Base-by-base conservation (phyloP, 2,113 vertebrate species). In the Peromyscus leucopus region DNA sequence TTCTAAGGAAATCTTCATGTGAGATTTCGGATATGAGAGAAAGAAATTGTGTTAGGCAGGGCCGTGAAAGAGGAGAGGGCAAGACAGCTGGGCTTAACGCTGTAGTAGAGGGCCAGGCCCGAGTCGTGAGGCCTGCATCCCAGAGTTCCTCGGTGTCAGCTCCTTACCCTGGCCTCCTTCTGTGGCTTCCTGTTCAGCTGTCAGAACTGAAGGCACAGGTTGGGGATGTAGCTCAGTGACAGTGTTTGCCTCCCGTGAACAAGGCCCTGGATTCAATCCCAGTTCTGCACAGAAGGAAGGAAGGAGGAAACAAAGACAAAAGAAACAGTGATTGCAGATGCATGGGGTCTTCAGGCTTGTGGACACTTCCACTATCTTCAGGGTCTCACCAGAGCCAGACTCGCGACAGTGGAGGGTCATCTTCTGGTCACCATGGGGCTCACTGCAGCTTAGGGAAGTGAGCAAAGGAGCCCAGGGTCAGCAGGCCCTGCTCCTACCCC, bases 11-110 rank as follows among this genome's bases (percentile, higher is more conserved):
- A 28, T 67, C 39, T 61, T 63, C 83, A 16, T 51, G 26, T 33
- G 6, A 95, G 79, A 26, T 91, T 84, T 88, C 12, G 46, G 24
- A 39, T 76, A 51, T 59, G 24, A 78, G 89, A 96, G 72, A 92
- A 78, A 63, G 59, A 94, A 92, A 48, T 48, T 33, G n/a, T 61
- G 7, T n/a, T 65, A 42, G 22, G 13, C 83, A 61, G 12, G 85
- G 16, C 39, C 26, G 8, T 21, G 1, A 46, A 51, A 86, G 46
- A 72, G 65, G 36, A 28, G 39, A 74, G 51, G 51, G 24, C 67
- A 69, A 78, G 69, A 12, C 33, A 79, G 67, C 57, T 87, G 74
- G 15, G 2, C 11, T 6, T 55, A n/a, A 48, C 24, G 26, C 39
- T 36, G 17, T 48, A 15, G 5, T 33, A 7, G 0, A 39, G 13